Base-by-base conservation (phyloP, 92 coral and sea anemone species). In the Actinernus sp. region DNA sequence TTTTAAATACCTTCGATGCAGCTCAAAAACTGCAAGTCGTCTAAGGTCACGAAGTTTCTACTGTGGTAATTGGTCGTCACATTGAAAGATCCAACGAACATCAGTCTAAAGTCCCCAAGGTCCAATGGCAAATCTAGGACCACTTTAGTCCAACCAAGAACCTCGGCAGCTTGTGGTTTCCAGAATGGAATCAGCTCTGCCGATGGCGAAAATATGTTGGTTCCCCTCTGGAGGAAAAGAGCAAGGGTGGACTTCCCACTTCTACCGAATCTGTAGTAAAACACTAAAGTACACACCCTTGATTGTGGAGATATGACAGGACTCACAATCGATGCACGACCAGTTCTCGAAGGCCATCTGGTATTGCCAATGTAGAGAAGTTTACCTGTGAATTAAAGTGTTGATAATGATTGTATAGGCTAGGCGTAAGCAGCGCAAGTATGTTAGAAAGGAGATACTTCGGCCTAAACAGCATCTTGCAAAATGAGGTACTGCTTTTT, bases 141-240 rank as follows among this genome's bases (percentile, higher is more conserved):
- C 34, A 77, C 85, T 36, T 76, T 83, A 7, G 57, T 68, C 89
- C 89, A 83, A 32, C 56, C 44, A 25, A 18, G 18, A 3, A 68
- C 51, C 9, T 76, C 58, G 14, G 41, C 14, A 26, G 54, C 34
- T 5, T 27, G 60, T 0, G 65, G 66, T 4, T 47, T 54, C 89
- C 85, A 77, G 20, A 83, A 1, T 12, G 25, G n/a, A 13, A n/a
- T 4, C 8, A 60, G 32, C 7, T 24, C 19, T 25, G 51, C 4
- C 4, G 18, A 20, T 9, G 18, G 17, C 3, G 24, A 23, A 31
- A 39, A 43, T 3, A 26, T 28, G 38, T 26, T 5, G 23, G 24
- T 12, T 46, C 38, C 71, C 38, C 16, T 55, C 17, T 58, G 78
- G 2, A 30, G 19, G 26, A 26, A 71, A 17, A 71, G 37, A 19